Base-by-base conservation (phyloP, 2,888 invertebrate genomes). In the Pollenia angustigena region DNA sequence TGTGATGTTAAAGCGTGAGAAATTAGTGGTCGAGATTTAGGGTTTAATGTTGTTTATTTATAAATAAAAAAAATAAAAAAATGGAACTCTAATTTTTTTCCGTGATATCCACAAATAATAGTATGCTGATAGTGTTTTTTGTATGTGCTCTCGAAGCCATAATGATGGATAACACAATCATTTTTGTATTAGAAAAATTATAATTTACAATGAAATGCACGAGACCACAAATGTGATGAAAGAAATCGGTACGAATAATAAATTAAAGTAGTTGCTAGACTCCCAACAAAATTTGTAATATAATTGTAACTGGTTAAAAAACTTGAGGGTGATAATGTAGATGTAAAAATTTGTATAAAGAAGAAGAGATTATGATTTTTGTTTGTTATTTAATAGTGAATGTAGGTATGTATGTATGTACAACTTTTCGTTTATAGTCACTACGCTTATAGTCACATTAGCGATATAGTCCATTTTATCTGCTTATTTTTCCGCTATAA, bases 11-110 rank as follows among this genome's bases (percentile, higher is more conserved):
- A 81, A 89, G 87, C 89, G 89, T 89, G 89, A 89, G 89, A 89
- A 89, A 89, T 87, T 89, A 87, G 84, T 87, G 89, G 86, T 88
- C 84, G 84, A 89, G 88, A 88, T 89, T 88, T 78, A 64, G 60
- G 78, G 81, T 81, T 81, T 81, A 60, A 72, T 76, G 62, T 52
- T 76, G 68, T 71, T 72, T 66, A 18, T 75, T 60, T 75, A 50
- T 44, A 60, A 69, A 40, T 74, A 54, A 40, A 74, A 76, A 72
- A 86, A 84, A 66, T 81, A n/a, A n/a, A n/a, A 54, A 86, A 84
- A 66, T 81, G 87, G 62, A 87, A 84, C 68, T 62, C 46, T 16
- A 2, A 23, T 74, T 54, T 46, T 75, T 60, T 69, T 54, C 46
- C 54, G 32, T 62, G 54, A 46, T 44, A 80, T 42, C 42, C 68